Base-by-base conservation (phyloP, 2,888 invertebrate genomes). In the Chirona hameri region DNA sequence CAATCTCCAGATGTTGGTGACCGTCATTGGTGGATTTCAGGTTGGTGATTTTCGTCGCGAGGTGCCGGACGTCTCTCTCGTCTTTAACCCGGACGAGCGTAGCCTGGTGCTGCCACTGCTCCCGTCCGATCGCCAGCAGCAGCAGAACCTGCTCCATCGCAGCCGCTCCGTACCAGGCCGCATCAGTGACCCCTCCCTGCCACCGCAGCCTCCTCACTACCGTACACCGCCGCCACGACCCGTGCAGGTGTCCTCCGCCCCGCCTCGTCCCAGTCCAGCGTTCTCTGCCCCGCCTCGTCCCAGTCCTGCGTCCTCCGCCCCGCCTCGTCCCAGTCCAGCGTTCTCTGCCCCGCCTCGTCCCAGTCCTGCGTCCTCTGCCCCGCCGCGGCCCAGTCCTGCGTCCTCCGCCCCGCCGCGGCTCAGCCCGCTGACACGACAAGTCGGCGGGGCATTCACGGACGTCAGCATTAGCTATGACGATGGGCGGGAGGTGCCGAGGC, bases 81-180 rank as follows among this genome's bases (percentile, higher is more conserved):
- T 76, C 21, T 76, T 76, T 24, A 76, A 76, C 76, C 76, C 76
- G 12, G 46, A 76, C 7, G 76, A 76, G 76, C 76, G 76, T 10
- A 76, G 76, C 18, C 39, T 46, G 39, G 39, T 76, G 76, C 39
- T 76, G 24, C 7, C 24, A 24, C 21, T 39, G 39, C 46, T 21
- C 24, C 39, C 76, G 24, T 7, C 76, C 0, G 27, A 31, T 1
- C 72, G 29, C 7, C 72, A 15, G 27, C 69, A 29, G n/a, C 31
- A 72, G 72, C 39, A 76, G 76, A 39, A 46, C 24, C 12, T 46
- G 7, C 76, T 39, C 39, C 52, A 52, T 12, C 76, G 76, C 76
- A 76, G 76, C 76, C 39, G 24, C 76, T 76, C 76, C 0, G 46
- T 76, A 24, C 76, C 76, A 24, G 24, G 39, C 24, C 72, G 72